Evolutionary conservation across 2,113 vertebrate species (phyloP), one percentile per base, ranked within the genome.

Genomic region (Cranoglanis bouderius): DNA sequence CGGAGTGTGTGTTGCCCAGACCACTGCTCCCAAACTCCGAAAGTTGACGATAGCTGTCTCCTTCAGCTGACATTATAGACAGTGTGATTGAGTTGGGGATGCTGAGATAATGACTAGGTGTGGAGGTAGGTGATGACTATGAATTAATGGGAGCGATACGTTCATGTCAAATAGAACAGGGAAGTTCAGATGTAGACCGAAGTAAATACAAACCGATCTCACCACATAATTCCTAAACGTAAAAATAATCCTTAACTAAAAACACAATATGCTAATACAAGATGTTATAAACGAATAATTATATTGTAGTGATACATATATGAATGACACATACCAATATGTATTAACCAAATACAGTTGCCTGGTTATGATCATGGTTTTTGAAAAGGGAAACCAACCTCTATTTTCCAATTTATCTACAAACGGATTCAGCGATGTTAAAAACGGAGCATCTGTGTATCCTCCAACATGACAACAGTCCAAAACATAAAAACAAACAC

Each of bases 31-130:
- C n/a, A 88, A 88, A 84, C 67, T 49, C 57, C 67, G 77, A 89
- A 74, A 55, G 26, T 78, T 81, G 59, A 35, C 72, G 91, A 91
- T 93, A 94, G 92, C 91, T 93, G 92, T 91, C 84, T 67, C 19
- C 59, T 89, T 81, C 86, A 89, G 74, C 82, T 78, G 55, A 74
- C 86, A 19, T 89, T 90, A 78, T 90, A 55, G 78, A 90, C 90
- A 84, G 91, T 88, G 84, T 91, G 74, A 90, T 88, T 87, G 46
- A 61, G 77, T 80, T 35, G 87, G 74, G 88, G 57, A 14, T 40
- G 87, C 1, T 55, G 7, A 63, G 87, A 65, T 51, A 46, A 67
- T 85, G n/a, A 35, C 18, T 84, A 78, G 40, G 61, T 82, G 19
- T 85, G 77, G 67, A 78, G 26, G 83, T 89, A 85, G 72, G 29